Percentiles rank a stretch among this genome's conserved stretches.
Evolutionary conservation across 2,113 vertebrate genomes (phyloP).

Genomic region (Eurypyga helias): DNA sequence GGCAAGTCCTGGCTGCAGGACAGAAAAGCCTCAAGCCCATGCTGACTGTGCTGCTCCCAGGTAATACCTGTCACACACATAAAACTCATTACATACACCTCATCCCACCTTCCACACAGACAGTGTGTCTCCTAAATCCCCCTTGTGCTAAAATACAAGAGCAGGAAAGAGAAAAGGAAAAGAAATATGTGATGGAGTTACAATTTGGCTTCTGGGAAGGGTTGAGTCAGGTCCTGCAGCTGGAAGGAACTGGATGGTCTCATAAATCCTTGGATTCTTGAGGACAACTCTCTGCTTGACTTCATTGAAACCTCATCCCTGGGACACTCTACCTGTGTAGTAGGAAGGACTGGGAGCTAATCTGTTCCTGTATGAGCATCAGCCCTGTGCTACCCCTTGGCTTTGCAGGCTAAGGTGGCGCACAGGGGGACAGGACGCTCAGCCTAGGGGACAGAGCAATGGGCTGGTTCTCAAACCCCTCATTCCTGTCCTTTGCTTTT

Average conservation of each 20-base stretch:
- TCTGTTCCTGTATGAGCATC: background rate
- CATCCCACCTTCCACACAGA: background rate
- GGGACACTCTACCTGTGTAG: background rate
- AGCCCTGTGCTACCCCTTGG: background rate
- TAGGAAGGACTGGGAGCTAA: background rate
- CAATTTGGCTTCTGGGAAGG: background rate
- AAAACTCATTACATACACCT: background rate
- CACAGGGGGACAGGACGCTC: rapidly evolving
- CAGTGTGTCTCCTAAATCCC: background rate
- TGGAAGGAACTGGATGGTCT: background rate
- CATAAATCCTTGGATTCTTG: background rate
- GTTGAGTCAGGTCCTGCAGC: background rate
- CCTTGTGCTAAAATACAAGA: background rate
- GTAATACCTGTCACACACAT: background rate
- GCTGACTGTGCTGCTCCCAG: background rate
- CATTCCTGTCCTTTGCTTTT: background rate
- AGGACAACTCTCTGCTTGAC: background rate
- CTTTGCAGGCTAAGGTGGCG: background rate
- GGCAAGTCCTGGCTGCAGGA: background rate
- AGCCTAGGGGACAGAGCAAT: background rate
- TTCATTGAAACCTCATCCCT: background rate
- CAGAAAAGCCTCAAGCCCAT: background rate
- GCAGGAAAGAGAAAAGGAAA: background rate
- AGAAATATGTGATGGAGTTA: background rate
- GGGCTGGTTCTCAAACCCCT: background rate